Evolutionary conservation across 2,797 vertebrate genomes (phyloP).

Genomic region (Sebastes umbrosus): DNA sequence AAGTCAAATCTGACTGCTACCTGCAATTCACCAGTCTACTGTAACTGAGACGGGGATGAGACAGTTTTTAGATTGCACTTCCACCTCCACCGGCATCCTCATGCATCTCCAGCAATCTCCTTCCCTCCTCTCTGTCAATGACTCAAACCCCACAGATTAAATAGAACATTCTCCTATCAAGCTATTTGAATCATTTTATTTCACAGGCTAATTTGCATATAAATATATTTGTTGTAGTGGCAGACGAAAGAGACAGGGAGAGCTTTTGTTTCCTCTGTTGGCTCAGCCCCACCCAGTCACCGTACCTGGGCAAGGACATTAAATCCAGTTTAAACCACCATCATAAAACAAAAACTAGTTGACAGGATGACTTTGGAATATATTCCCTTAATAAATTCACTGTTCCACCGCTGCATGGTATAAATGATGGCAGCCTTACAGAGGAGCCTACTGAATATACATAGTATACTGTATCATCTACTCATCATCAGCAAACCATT

Average conservation of each 20-base stretch:
- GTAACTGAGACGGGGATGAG: conserved; percentile 16
- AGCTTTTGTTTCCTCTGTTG: conserved; percentile 26
- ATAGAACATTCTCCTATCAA: conserved; percentile 46
- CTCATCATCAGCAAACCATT: neutral
- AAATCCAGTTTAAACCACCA: conserved; percentile 30
- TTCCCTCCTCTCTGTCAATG: neutral
- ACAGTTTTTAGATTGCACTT: conserved; percentile 43
- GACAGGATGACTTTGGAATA: conserved; percentile 35
- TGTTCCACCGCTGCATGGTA: neutral
- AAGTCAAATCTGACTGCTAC: conserved; percentile 14
- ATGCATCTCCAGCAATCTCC: conserved; percentile 17
- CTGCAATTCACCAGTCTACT: conserved; percentile 14
- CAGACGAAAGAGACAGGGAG: neutral
- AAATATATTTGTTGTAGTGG: conserved; percentile 42
- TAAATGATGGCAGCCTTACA: conserved; percentile 8
- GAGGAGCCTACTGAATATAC: conserved; percentile 19
- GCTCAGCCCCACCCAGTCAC: conserved; percentile 11
- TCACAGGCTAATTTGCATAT: conserved; percentile 47
- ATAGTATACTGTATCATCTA: conserved; percentile 1
- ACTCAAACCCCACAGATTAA: conserved; percentile 37
- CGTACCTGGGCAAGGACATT: conserved; percentile 25
- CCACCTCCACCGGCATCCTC: conserved; percentile 2
- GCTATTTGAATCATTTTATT: conserved; percentile 43
- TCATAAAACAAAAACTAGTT: conserved; percentile 31
- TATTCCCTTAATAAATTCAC: conserved; percentile 18